These are phyloP conservation scores for Malthinus seriepunctatus DNA, from an alignment of 2,888 invertebrate genomes.

Conservation along the genomic window DNA sequence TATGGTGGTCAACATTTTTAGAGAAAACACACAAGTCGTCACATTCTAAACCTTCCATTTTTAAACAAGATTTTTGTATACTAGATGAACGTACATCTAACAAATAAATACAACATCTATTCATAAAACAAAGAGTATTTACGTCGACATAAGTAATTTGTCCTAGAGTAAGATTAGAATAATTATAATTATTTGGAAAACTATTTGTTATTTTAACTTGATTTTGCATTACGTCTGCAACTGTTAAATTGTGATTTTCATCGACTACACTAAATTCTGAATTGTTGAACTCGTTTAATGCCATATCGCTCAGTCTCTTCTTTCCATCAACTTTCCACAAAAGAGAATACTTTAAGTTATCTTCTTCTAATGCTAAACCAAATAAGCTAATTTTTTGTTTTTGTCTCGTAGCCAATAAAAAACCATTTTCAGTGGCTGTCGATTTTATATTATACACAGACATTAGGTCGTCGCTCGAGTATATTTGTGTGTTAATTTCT, in stretches of 20 bases:
- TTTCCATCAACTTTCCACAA: conserved; percentile 2
- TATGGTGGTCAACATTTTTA: neutral
- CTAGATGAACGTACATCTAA: conserved; percentile 11
- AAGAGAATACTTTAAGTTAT: neutral
- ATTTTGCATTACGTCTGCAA: conserved; percentile 7
- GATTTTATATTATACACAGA: conserved; percentile 15
- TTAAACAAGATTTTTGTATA: conserved; percentile 1
- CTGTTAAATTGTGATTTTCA: conserved; percentile 6
- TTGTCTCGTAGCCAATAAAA: conserved; percentile 7
- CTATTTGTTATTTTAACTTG: neutral
- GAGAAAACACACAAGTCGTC: conserved; percentile 20
- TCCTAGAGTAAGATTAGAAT: conserved; percentile 1
- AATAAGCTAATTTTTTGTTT: conserved; percentile 9
- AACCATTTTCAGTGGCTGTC: neutral
- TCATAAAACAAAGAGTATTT: conserved; percentile 13
- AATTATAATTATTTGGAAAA: neutral
- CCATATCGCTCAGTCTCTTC: conserved; percentile 8
- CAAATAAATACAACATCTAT: conserved; percentile 12
- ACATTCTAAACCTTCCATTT: conserved; percentile 6
- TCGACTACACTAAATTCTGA: conserved; percentile 5
- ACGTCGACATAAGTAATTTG: conserved; percentile 11
- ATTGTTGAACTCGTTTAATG: conserved; percentile 1
- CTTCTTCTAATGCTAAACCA: neutral
- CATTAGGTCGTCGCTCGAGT: neutral
- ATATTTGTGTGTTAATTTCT: neutral